Percentiles rank a stretch among this genome's conserved stretches.
phyloP scores from a whole-genome alignment of 2,888 invertebrate species.

The Amblyjoppa proteus region DNA sequence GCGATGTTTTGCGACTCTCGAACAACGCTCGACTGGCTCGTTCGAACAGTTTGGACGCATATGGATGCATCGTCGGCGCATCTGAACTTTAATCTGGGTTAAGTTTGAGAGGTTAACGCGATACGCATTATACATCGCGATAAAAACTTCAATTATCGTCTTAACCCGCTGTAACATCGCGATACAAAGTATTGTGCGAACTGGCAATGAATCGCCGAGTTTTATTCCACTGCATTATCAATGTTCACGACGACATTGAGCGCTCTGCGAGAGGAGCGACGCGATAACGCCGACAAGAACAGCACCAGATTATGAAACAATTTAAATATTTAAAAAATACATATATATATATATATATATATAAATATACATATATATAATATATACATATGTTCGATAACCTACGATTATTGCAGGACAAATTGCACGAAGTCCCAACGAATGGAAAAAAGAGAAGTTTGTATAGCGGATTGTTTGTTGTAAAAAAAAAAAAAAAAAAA shows the following conservation, averaged over 20 bases:
- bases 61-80: constrained; percentile 11
- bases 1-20: constrained; percentile 35
- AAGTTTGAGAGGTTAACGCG: constrained; percentile 65
- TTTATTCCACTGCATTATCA: constrained; percentile 33
- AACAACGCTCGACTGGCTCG: constrained; percentile 48
- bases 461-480: too few relatives aligned
- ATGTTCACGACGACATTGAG: neutral
- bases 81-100: constrained; percentile 58
- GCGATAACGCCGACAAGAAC: neutral
- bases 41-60: constrained; percentile 1
- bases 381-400: too few relatives aligned
- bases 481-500: neutral
- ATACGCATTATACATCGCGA: constrained; percentile 14
- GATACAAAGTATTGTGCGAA: neutral
- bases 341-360: too few relatives aligned
- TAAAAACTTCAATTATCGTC: constrained; percentile 18
- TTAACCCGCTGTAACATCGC: neutral
- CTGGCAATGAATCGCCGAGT: neutral
- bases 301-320: too few relatives aligned
- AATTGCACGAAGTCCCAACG: neutral
- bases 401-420: neutral
- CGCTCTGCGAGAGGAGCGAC: neutral
- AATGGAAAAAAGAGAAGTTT: neutral
- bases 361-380: neutral
- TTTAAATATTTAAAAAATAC: too few relatives aligned